Conservation (phyloP, 1,140 invertebrate species). For the Hermetia illucens region DNA sequence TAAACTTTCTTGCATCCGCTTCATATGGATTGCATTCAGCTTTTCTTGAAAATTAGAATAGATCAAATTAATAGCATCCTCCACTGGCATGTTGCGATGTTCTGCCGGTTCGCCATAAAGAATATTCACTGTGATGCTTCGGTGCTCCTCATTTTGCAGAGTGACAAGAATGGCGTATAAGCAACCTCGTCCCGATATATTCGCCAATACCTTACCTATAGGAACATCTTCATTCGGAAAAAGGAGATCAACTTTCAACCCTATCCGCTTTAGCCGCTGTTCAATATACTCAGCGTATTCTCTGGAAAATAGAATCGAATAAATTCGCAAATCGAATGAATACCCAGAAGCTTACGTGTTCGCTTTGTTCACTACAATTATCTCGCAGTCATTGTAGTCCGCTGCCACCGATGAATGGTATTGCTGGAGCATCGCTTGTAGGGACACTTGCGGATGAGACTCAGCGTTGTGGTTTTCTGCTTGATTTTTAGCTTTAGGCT, state of each 20-base stretch:
- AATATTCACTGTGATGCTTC: conserved; percentile 80
- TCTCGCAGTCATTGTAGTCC: conserved; percentile 74
- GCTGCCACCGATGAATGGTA: conserved; percentile 27
- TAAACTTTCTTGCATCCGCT: too few species aligned
- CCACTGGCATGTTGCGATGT: conserved; percentile 88
- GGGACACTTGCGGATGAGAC: conserved; percentile 9
- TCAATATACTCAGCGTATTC: conserved; percentile 85
- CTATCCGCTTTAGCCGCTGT: conserved; percentile 59
- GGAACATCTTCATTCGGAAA: conserved; percentile 83
- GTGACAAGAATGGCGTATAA: conserved; percentile 80
- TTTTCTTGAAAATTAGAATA: conserved; percentile 66
- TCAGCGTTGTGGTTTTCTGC: conserved; percentile 10
- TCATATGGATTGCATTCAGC: conserved; percentile 34
- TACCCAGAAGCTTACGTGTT: conserved; percentile 50
- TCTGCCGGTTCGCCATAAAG: conserved; percentile 77
- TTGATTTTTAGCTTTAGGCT: conserved; percentile 2
- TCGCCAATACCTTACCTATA: conserved; percentile 69
- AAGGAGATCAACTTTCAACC: conserved; percentile 69
- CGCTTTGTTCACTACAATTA: conserved; percentile 64
- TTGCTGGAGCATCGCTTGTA: conserved; percentile 2
- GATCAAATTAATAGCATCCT: conserved; percentile 71
- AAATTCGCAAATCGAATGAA: conserved; percentile 6
- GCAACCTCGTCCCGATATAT: conserved; percentile 69
- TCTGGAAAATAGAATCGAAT: conserved; percentile 33
- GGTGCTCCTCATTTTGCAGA: conserved; percentile 67